Evolutionary conservation across 1,140 invertebrate genomes (phyloP), one percentile per base, ranked within the genome.

Genomic region (Trichomalopsis sarcophagae): DNA sequence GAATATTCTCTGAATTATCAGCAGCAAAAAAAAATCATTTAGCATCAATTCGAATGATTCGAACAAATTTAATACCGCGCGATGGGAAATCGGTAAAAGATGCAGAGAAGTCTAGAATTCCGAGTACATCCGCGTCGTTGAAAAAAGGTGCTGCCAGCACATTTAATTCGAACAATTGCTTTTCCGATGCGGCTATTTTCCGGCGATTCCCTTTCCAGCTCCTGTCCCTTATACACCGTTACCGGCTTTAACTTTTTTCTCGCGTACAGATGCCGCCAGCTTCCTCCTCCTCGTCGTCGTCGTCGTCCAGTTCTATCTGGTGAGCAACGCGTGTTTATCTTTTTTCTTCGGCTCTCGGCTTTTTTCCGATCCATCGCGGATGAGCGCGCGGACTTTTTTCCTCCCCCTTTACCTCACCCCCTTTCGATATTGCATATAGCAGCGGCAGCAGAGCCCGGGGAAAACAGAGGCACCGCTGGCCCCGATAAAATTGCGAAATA

Each of bases 121-220:
- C 21, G 62, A 11, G 33, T 11, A 33, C 3, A 62, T 62, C 21
- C 55, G 55, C 17, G 55, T 55, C 50, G 50, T 55, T 55, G 55
- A 33, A 80, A 80, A 69, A 80, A 80, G 33, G 27, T 33, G 75
- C 47, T 30, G 9, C 30, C 21, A 14, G 33, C 79, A 78, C 87
- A 80, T 89, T 89, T 89, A 88, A 89, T 89, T 85, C 87, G 86
- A 82, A 83, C 87, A 89, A 89, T 89, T 89, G 88, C 88, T 89
- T 89, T 88, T 86, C 88, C 89, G 81, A 89, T 89, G 84, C 75
- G 76, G 77, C 83, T 75, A 85, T 89, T 88, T 89, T 87, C 87
- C 77, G 47, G 14, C 68, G 33, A 50, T 73, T 66, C 80, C 75
- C 79, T 44, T 33, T 55, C 81, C 27, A 27, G 27, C 71, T 74